Evolutionary conservation across 2,888 invertebrate genomes (phyloP).

Genomic region (Endotricha flammealis): DNA sequence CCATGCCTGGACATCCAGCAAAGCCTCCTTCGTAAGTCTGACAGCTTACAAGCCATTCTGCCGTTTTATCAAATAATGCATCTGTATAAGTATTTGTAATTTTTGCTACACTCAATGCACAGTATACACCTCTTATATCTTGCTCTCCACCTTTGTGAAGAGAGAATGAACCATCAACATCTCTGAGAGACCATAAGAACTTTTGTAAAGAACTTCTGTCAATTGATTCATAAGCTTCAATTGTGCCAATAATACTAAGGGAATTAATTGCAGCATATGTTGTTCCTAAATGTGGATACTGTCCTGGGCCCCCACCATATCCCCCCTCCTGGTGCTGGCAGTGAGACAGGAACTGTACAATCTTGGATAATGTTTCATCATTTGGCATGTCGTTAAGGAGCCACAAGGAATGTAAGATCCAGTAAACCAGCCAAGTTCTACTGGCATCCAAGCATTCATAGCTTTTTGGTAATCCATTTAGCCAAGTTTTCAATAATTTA

Average conservation of each 20-base stretch:
- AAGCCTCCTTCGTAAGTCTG: constrained; percentile 99
- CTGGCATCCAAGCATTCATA: constrained; percentile 95
- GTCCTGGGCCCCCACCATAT: constrained; percentile 96
- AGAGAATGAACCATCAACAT: constrained; percentile 92
- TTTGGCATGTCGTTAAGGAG: constrained; percentile 77
- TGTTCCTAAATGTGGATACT: constrained; percentile 95
- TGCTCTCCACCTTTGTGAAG: constrained; percentile 96
- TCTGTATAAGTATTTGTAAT: constrained; percentile 88
- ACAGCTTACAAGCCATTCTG: constrained; percentile 96
- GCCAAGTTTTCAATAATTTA: constrained; percentile 81
- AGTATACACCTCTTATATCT: constrained; percentile 97
- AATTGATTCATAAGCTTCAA: constrained; percentile 91
- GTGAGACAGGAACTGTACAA: constrained; percentile 60
- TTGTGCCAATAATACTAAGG: constrained; percentile 92
- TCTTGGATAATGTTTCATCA: constrained; percentile 51
- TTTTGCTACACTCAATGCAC: constrained; percentile 94
- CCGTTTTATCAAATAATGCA: constrained; percentile 89
- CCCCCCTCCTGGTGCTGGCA: constrained; percentile 91
- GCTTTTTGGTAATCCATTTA: constrained; percentile 81
- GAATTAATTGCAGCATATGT: constrained; percentile 98
- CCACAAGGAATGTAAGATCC: constrained; percentile 95
- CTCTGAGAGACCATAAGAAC: constrained; percentile 88
- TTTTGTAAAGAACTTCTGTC: constrained; percentile 85
- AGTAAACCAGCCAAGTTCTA: constrained; percentile 97
- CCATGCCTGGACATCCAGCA: constrained; percentile 91